These are phyloP conservation scores for Amniataba percoides DNA, from an alignment of 2,797 vertebrate species.

Conservation along the genomic window DNA sequence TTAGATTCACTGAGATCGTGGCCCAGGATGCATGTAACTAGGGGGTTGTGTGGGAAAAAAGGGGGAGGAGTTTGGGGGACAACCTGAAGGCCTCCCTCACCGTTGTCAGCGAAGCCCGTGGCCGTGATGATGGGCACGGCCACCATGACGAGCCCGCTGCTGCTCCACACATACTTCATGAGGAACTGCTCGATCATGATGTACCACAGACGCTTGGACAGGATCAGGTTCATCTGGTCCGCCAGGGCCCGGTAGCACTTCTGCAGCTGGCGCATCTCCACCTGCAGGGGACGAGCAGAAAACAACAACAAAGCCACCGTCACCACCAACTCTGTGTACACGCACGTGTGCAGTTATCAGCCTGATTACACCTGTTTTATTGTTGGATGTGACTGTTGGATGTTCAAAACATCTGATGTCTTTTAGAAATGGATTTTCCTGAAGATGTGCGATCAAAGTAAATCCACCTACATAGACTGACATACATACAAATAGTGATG, in stretches of 20 bases:
- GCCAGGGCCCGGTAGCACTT: slow-evolving; percentile 95
- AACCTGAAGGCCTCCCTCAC: slow-evolving; percentile 72
- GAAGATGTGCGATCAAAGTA: neutral
- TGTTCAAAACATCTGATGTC: neutral
- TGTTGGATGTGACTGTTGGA: neutral
- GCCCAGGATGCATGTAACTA: no score
- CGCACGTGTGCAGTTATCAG: neutral
- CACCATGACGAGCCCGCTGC: slow-evolving; percentile 96
- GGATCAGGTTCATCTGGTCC: slow-evolving; percentile 96
- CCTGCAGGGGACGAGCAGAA: slow-evolving; percentile 79
- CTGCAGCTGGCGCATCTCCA: slow-evolving; percentile 97
- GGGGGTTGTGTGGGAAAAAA: neutral
- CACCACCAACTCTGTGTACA: neutral
- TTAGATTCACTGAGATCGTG: neutral
- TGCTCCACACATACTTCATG: slow-evolving; percentile 99
- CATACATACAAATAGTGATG: neutral
- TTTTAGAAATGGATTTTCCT: neutral
- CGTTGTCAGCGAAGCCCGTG: slow-evolving; percentile 95
- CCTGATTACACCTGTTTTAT: neutral
- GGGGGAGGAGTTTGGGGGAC: no score
- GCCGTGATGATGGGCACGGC: slow-evolving; percentile 98
- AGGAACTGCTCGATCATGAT: slow-evolving; percentile 99
- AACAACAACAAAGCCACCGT: neutral
- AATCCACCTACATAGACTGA: neutral
- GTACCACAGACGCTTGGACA: slow-evolving; percentile 98